Conservation (phyloP, 2,888 invertebrate species). For the Drosophila merina region DNA sequence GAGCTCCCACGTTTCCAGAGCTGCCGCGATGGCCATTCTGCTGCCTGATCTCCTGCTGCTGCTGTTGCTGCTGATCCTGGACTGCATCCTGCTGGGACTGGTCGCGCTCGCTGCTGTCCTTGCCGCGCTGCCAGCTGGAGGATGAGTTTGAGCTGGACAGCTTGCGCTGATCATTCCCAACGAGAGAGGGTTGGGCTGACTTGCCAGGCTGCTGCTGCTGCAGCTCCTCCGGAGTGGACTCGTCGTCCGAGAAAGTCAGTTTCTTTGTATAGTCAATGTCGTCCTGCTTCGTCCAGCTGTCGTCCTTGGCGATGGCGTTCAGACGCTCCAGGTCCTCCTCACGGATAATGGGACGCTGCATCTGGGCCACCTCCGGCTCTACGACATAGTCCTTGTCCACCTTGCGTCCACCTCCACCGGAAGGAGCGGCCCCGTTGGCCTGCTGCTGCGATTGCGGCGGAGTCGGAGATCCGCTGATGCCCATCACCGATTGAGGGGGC, state of each 20-base stretch:
- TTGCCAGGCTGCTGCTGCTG: slow-evolving; percentile 26
- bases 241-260: slow-evolving; percentile 97
- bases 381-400: slow-evolving; percentile 81
- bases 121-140: slow-evolving; percentile 64
- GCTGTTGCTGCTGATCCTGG: slow-evolving; percentile 42
- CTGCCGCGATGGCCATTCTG: slow-evolving; percentile 84
- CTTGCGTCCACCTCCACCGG: slow-evolving; percentile 60
- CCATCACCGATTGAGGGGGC: slow-evolving; percentile 58
- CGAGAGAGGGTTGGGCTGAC: slow-evolving; percentile 39
- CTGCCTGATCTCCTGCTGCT: slow-evolving; percentile 73
- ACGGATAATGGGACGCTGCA: slow-evolving; percentile 94
- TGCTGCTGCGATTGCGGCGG: slow-evolving; percentile 60
- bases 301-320: slow-evolving; percentile 94
- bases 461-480: slow-evolving; percentile 49
- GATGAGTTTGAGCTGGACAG: slow-evolving; percentile 51
- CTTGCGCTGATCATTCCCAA: slow-evolving; percentile 53
- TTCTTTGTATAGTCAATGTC: slow-evolving; percentile 98
- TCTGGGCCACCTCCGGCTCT: slow-evolving; percentile 86
- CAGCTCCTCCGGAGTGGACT: slow-evolving; percentile 84
- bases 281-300: slow-evolving; percentile 96
- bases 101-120: slow-evolving; percentile 59
- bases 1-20: slow-evolving; percentile 56
- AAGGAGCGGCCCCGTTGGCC: slow-evolving; percentile 47
- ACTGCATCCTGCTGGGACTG: slow-evolving; percentile 23
- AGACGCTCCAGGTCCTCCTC: slow-evolving; percentile 96